Evolutionary conservation across 2,888 invertebrate genomes (phyloP), one percentile per base, ranked within the genome.

Genomic region (Heliothis peltigera): DNA sequence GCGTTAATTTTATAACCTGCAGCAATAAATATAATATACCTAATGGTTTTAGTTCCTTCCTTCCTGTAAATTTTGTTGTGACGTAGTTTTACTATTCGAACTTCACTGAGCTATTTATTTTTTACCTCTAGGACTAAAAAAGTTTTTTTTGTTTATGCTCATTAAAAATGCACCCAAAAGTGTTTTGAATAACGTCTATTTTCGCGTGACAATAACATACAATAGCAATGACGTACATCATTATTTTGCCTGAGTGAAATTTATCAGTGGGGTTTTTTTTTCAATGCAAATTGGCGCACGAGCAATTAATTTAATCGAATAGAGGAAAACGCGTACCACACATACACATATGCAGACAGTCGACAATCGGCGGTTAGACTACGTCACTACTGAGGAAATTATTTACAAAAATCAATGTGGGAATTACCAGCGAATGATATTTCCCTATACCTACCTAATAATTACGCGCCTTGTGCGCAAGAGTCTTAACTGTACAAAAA

Each of bases 301-400:
- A 4, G 17, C 18, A n/a, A n/a, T 52, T 8, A 28, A 19, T 42
- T 32, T 0, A 8, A 32, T 5, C 0, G 42, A 18, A 52, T 28
- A 21, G 43, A 78, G 79, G 74, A 75, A 74, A 74, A 78, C 21
- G 39, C 52, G 46, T 42, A 49, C 48, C 19, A 42, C 2, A 21
- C 25, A 28, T 10, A 25, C 28, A 28, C 28, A 5, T 10, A 28
- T 0, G 1, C 28, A 32, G 10, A 12, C 32, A 32, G 2, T 12
- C 32, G 35, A 18, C 21, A 49, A 56, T 68, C 21, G 17, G 4
- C 8, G 3, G 15, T 3, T 3, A 0, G 44, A 1, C 10, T 21
- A 58, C 73, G 73, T 73, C 73, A 73, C 1, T 28, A 4, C 0
- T 6, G 17, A 78, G 79, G 75, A 74, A 53, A 75, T 7, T n/a